A percentile compares a stretch with the other conserved stretches of the same genome.
Conservation (phyloP, 2,113 vertebrate genomes). For the Anoura caudifer region DNA sequence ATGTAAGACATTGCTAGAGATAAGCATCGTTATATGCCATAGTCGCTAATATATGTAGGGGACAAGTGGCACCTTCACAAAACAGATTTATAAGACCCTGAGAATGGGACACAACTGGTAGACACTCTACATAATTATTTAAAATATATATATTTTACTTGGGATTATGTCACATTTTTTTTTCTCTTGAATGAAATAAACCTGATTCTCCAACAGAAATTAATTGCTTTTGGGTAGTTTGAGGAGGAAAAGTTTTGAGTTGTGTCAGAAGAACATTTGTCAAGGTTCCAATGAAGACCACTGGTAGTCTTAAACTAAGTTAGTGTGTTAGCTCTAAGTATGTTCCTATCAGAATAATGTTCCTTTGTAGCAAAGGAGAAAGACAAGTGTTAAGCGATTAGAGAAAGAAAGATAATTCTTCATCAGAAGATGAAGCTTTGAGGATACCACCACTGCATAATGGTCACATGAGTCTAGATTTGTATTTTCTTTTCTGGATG, state of each 20-base stretch:
- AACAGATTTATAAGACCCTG: not conserved
- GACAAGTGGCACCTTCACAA: not conserved
- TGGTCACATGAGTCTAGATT: not conserved
- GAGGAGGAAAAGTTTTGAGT: not conserved
- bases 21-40: not conserved
- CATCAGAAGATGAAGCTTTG: not conserved
- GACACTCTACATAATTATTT: not conserved
- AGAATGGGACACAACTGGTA: not conserved
- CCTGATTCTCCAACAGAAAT: not conserved
- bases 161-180: not conserved
- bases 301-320: not conserved
- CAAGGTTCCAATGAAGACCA: not conserved
- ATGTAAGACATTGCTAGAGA: not conserved
- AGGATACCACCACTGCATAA: not conserved
- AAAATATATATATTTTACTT: not conserved
- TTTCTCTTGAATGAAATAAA: conserved; percentile 11
- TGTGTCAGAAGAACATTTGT: not conserved
- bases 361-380: not conserved
- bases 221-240: not conserved
- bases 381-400: not conserved
- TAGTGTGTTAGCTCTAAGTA: not conserved
- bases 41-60: not conserved
- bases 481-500: not conserved
- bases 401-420: not conserved
- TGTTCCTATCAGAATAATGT: not conserved